Base-by-base conservation (phyloP, 1,140 invertebrate species). In the Brachystomella parvula region DNA sequence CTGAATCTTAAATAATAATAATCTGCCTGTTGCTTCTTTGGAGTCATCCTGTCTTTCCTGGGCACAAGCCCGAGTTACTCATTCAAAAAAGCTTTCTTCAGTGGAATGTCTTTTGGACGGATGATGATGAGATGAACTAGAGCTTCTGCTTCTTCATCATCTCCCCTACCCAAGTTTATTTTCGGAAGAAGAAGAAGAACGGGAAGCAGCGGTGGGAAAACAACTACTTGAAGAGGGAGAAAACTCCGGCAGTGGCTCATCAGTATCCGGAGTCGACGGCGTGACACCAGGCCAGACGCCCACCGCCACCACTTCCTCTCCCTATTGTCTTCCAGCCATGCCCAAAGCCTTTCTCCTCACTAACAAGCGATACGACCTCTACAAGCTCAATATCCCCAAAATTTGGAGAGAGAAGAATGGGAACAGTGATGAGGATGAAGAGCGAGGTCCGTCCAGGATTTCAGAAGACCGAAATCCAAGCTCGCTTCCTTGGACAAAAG, bases 341-440 rank as follows among this genome's bases (percentile, higher is more conserved):
- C 82, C 82, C 59, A 77, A 81, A 65, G 81, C 82, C 24, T 83
- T 83, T 68, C 79, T 83, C 26, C 82, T 83, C 70, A 82, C 82
- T 2, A 81, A 81, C 66, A 78, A 81, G 35, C 78, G 82, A 19
- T 83, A 82, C 76, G 79, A 82, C 67, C 76, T 77, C 61, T 74
- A 75, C 21, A 77, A 76, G 58, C 70, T 79, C 66, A 76, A 77
- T 59, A 74, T 64, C 6, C 63, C 63, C 3, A 56, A 26, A 21
- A 32, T 56, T 3, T 64, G 44, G 39, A 26, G 44, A 63, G 24
- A 35, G 3, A 17, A 15, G 3, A 9, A 12, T 31, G 19, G 29
- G 26, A 35, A 61, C 17, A 24, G n/a, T 19, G 28, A 39, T 3
- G 61, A 58, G 6, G 62, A 60, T 32, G 67, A 30, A 2, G 29